Base-by-base conservation (phyloP, 2,113 vertebrate species). In the Oncorhynchus keta region DNA sequence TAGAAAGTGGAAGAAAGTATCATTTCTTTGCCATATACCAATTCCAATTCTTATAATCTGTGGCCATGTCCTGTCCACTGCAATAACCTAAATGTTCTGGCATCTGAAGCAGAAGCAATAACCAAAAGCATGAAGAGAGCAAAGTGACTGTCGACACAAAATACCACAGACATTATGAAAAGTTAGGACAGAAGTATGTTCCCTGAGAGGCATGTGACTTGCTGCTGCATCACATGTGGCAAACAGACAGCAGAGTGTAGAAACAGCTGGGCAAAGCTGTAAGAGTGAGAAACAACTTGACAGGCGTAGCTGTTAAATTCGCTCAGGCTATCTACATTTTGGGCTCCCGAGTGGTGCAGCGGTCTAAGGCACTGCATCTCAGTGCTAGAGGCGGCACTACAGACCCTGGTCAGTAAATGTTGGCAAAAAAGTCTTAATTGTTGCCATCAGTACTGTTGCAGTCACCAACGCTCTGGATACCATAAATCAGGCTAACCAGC, bases 181-280 rank as follows among this genome's bases (percentile, higher is more conserved):
- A 45, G 35, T 22, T 2, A 22, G 68, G 35, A 69, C 35, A 45
- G 9, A 69, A 39, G 68, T 45, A 68, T 9, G 1, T 68, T 35
- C 5, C 30, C 67, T 35, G 67, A 24, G 30, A 69, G 18, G 12
- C 68, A 68, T 68, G 68, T 45, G 68, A 69, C 68, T 69, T 69
- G 62, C 62, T n/a, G 62, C 62, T n/a, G 8, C 18, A 39, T 45
- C 35, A 35, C 30, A 39, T 68, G 35, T 45, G 68, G 68, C 67
- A 39, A 26, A 9, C 14, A 18, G 30, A 68, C 32, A 9, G 67
- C 20, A 39, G 30, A 35, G 16, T 68, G 67, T 65, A 11, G 59
- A 18, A 65, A 65, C 62, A 65, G 62, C 62, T 28, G 62, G 62
- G 24, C 57, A n/a, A 5, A 3, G 20, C 20, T n/a, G 13, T 59